A percentile compares a stretch with the other conserved stretches of the same genome.
Conservation (phyloP, 2,888 invertebrate genomes). For the Leuctra nigra region DNA sequence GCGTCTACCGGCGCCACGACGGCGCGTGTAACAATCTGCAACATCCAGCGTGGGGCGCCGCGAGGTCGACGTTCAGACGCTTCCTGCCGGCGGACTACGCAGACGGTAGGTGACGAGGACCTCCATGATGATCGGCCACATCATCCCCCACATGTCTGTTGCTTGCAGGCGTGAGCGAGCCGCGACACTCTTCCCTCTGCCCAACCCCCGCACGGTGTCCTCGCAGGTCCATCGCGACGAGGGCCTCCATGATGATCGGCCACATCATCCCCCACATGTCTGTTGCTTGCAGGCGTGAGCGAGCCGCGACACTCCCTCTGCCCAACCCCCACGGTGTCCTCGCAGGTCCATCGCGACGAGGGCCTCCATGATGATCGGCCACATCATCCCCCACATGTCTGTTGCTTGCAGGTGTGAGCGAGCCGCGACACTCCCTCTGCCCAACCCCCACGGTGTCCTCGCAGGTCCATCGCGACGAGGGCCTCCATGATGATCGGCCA, state of each 20-base stretch:
- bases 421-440: slow-evolving; percentile 16
- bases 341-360: slow-evolving; percentile 52
- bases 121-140: too few relatives aligned
- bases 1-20: slow-evolving; percentile 37
- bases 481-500: slow-evolving; percentile 38
- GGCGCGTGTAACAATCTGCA: slow-evolving; percentile 43
- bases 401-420: slow-evolving; percentile 27
- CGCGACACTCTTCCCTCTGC: slow-evolving; percentile 41
- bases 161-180: slow-evolving; percentile 22
- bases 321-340: slow-evolving; percentile 53
- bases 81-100: slow-evolving; percentile 35
- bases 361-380: slow-evolving; percentile 37
- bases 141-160: too few relatives aligned
- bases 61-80: slow-evolving; percentile 35
- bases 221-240: slow-evolving; percentile 53
- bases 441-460: slow-evolving; percentile 54
- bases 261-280: too few relatives aligned
- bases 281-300: slow-evolving; percentile 20
- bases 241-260: slow-evolving; percentile 36
- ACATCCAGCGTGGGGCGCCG: slow-evolving; percentile 40
- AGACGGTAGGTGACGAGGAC: too few relatives aligned
- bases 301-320: slow-evolving; percentile 19
- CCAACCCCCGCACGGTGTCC: slow-evolving; percentile 62
- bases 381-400: slow-evolving; percentile 37
- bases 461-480: slow-evolving; percentile 51